Percentiles rank a stretch among this genome's conserved stretches.
These are phyloP conservation scores for Gryllus longicercus DNA, from an alignment of 2,888 invertebrate genomes.

Conservation along the genomic window DNA sequence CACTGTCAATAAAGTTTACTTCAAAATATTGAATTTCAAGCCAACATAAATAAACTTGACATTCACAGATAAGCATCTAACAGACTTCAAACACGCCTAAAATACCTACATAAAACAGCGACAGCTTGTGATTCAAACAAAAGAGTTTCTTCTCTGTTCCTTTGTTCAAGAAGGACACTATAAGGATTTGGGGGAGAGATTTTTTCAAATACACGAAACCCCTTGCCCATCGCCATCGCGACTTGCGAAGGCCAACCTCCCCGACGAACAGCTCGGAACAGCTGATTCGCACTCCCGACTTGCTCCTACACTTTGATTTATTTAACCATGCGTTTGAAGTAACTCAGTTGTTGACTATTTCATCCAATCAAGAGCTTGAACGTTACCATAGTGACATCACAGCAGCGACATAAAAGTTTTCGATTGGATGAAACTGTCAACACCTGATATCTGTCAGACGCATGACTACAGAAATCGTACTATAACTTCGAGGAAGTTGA, in stretches of 20 bases:
- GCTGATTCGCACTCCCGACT: background rate
- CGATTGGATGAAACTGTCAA: background rate
- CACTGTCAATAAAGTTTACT: too few species aligned
- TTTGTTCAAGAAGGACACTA: conserved; percentile 84
- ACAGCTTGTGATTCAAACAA: conserved; percentile 91
- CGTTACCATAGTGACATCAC: background rate
- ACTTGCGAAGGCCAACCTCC: conserved; percentile 11
- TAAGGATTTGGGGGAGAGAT: conserved; percentile 81
- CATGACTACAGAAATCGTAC: too few species aligned
- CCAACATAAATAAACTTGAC: too few species aligned
- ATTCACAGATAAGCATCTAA: background rate
- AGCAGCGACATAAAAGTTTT: background rate
- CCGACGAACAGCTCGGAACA: background rate
- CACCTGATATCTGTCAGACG: background rate
- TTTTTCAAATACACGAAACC: conserved; percentile 86
- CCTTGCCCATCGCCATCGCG: conserved; percentile 89
- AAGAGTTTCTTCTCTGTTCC: conserved; percentile 79
- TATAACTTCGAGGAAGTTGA: too few species aligned
- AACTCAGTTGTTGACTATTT: too few species aligned
- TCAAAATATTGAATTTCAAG: too few species aligned
- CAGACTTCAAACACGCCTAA: background rate
- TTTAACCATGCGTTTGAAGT: too few species aligned
- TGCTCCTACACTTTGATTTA: background rate
- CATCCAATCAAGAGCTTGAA: too few species aligned
- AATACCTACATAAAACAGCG: conserved; percentile 69